A percentile compares a stretch with the other conserved stretches of the same genome.
Evolutionary conservation across 2,113 vertebrate species (phyloP).

Genomic region (Rousettus leschenaultii): DNA sequence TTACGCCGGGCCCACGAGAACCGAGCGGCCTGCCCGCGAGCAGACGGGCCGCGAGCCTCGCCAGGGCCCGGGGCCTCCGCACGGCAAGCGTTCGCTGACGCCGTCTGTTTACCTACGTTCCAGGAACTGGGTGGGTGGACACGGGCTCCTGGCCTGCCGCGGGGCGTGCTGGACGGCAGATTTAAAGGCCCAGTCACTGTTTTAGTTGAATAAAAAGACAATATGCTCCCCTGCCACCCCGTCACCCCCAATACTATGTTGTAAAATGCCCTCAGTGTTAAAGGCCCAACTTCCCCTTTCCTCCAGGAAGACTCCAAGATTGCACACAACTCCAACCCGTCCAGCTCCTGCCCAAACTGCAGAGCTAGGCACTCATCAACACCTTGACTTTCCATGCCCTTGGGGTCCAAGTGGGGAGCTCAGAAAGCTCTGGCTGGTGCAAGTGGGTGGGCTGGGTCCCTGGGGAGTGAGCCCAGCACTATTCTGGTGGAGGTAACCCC

Average conservation of each 20-base stretch:
- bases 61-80: rapidly evolving
- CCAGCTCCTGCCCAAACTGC: rapidly evolving
- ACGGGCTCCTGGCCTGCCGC: neutral
- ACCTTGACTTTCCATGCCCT: no score
- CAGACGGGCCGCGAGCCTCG: neutral
- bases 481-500: neutral
- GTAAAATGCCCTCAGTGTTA: neutral
- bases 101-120: neutral
- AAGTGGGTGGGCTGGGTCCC: neutral
- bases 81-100: neutral
- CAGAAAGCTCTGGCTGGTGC: neutral
- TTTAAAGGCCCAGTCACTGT: neutral
- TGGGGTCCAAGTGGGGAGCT: neutral
- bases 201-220: neutral
- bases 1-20: rapidly evolving
- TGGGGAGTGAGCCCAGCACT: neutral
- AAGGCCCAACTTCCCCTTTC: neutral
- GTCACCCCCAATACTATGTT: no score
- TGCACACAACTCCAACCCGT: neutral
- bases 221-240: neutral
- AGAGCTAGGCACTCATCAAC: neutral
- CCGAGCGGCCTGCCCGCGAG: rapidly evolving
- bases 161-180: neutral
- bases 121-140: neutral
- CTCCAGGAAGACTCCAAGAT: neutral